Base-by-base conservation (phyloP, 2,888 invertebrate species). In the Lasius fuliginosus region DNA sequence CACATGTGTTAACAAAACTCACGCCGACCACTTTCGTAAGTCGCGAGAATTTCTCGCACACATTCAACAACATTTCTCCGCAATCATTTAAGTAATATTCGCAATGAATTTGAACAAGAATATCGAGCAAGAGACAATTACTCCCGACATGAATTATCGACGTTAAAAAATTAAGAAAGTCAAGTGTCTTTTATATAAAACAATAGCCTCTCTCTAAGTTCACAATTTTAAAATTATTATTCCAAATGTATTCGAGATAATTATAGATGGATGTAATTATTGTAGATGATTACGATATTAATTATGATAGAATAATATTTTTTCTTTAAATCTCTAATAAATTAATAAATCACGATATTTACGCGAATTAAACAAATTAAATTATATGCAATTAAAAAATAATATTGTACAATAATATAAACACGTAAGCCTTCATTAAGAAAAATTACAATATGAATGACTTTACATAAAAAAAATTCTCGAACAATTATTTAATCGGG, bases 1-100 rank as follows among this genome's bases (percentile, higher is more conserved):
- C 64, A 49, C 65, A n/a, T 36, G 30, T n/a, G 46, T 33, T 42
- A 73, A 68, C 53, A 58, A 79, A 81, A 75, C 71, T 67, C 30
- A 58, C 27, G 33, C 60, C 73, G 81, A 73, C 81, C 83, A 76
- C 60, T 85, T 68, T 62, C 60, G 58, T 82, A 82, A 82, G 33
- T 53, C n/a, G 40, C 40, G 36, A 71, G 15, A 82, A 64, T 75
- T 36, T 76, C 64, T 82, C 62, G 82, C 53, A 15, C 53, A 15
- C 27, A 9, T 49, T 15, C 36, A 73, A 27, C 36, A 8, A 73
- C 23, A 23, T 62, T 73, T 36, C 9, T 9, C 4, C 18, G 27
- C 53, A 12, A 56, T 23, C 8, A n/a, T 58, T 5, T 33, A 23
- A 60, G 1, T 30, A 27, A 33, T 68, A 42, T 46, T 46, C 2